Evolutionary conservation across 2,113 vertebrate species (phyloP).

Genomic region (Speoplatyrhinus poulsoni): DNA sequence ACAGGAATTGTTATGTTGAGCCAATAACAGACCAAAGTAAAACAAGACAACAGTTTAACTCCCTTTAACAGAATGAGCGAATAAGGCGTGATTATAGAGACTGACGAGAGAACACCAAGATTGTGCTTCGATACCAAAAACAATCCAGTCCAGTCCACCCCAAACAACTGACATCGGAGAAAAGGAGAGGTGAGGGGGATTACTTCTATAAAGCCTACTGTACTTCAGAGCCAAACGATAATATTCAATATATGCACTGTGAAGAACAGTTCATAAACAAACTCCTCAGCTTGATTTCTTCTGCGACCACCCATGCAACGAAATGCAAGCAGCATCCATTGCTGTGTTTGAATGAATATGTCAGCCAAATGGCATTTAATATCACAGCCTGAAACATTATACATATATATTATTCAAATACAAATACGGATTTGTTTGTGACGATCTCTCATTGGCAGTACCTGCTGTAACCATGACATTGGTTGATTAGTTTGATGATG

Average conservation of each 20-base stretch:
- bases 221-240: neutral
- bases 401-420: neutral
- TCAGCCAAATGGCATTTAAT: neutral
- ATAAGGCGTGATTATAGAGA: neutral
- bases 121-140: neutral
- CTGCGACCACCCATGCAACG: slow-evolving; percentile 3
- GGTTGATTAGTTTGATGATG: neutral
- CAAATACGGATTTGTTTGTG: neutral
- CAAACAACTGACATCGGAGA: neutral
- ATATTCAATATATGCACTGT: neutral
- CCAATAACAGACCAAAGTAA: slow-evolving; percentile 60
- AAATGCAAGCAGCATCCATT: slow-evolving; percentile 6
- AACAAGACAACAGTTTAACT: slow-evolving; percentile 15
- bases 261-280: neutral
- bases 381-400: neutral
- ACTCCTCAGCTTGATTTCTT: neutral
- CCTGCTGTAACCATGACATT: neutral
- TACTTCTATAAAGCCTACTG: neutral
- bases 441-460: neutral
- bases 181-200: too few species aligned
- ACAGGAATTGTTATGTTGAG: slow-evolving; percentile 32
- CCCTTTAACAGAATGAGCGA: neutral
- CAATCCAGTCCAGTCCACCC: neutral
- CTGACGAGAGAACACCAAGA: neutral
- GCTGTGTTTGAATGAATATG: neutral